A percentile compares a stretch with the other conserved stretches of the same genome.
Evolutionary conservation across 2,113 vertebrate species (phyloP).

Genomic region (Nymphicus hollandicus): DNA sequence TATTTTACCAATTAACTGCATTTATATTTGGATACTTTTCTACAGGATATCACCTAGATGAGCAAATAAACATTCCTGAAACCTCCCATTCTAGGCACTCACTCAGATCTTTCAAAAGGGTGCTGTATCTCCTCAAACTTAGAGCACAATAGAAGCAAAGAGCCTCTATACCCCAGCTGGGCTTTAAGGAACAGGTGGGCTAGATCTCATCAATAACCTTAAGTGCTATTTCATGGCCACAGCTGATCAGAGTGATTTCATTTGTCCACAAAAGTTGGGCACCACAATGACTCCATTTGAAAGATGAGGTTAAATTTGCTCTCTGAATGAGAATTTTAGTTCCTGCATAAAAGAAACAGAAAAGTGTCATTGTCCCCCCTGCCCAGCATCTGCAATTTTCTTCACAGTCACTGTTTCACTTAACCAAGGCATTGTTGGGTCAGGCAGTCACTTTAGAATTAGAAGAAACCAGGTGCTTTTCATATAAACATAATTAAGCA

Average conservation of each 20-base stretch:
- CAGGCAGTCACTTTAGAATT: slow-evolving; percentile 56
- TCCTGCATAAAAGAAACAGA: slow-evolving; percentile 13
- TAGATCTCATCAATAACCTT: background rate
- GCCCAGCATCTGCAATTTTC: slow-evolving; percentile 27
- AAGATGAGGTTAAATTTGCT: background rate
- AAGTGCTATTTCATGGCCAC: background rate
- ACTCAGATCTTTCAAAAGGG: background rate
- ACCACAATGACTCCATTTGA: background rate
- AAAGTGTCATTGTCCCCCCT: background rate
- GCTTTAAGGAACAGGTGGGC: background rate
- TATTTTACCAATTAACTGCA: background rate
- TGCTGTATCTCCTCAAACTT: background rate
- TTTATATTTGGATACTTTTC: background rate
- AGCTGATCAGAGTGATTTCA: background rate
- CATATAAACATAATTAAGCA: slow-evolving; percentile 71
- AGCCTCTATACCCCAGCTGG: accelerated
- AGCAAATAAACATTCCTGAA: background rate
- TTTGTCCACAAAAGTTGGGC: background rate
- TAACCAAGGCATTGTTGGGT: slow-evolving; percentile 45
- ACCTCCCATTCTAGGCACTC: accelerated
- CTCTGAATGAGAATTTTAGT: background rate
- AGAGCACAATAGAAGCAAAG: accelerated
- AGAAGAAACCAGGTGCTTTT: slow-evolving; percentile 66
- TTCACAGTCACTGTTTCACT: slow-evolving; percentile 35
- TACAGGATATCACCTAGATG: background rate